These are phyloP conservation scores for Upupa epops DNA, from an alignment of 2,113 vertebrate genomes.

Conservation along the genomic window DNA sequence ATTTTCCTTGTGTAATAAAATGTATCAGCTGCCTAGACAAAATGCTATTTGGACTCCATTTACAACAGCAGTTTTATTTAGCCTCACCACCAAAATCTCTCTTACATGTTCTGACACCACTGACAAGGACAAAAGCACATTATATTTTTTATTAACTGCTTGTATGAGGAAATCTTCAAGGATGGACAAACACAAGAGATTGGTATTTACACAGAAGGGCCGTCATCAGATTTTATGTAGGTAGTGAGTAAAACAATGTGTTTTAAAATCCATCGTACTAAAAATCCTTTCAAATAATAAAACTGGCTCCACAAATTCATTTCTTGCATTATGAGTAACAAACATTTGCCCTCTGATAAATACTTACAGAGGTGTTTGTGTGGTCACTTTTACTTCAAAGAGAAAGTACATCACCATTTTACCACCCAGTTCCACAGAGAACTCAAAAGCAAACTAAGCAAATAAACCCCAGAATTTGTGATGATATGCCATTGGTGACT, in stretches of 20 bases:
- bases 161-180: constrained; percentile 59
- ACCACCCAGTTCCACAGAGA: neutral
- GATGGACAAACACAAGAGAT: constrained; percentile 59
- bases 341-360: neutral
- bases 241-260: neutral
- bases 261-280: constrained; percentile 20
- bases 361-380: neutral
- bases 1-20: constrained; percentile 47
- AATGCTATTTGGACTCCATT: neutral
- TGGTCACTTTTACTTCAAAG: neutral
- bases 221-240: constrained; percentile 45
- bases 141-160: constrained; percentile 62
- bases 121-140: constrained; percentile 63
- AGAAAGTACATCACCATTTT: neutral
- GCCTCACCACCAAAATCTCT: constrained; percentile 2
- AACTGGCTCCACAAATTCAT: neutral
- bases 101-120: constrained; percentile 26
- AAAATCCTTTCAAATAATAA: neutral
- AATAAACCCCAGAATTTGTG: neutral
- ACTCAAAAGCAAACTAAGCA: neutral
- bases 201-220: constrained; percentile 54
- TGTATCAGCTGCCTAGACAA: constrained; percentile 28
- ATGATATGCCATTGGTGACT: neutral
- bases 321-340: neutral
- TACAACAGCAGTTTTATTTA: constrained; percentile 36